Evolutionary conservation across 2,888 invertebrate species (phyloP).

Genomic region (Adelognathus sp.): DNA sequence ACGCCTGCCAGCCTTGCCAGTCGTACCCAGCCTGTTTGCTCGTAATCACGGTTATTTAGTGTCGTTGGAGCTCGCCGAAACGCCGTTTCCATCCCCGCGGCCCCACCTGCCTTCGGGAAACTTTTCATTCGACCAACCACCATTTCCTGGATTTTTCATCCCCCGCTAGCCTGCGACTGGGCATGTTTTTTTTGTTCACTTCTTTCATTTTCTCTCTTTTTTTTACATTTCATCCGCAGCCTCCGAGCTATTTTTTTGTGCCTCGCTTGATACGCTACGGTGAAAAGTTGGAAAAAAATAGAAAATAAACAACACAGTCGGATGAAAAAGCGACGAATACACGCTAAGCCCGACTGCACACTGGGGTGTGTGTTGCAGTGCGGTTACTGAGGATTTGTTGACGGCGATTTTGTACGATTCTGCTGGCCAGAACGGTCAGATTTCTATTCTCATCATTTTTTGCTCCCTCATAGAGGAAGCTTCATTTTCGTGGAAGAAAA

Average conservation of each 20-base stretch:
- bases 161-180: no score
- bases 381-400: conserved; percentile 25
- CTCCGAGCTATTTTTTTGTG: conserved; percentile 1
- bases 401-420: conserved; percentile 39
- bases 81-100: background rate
- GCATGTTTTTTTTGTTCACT: background rate
- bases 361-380: background rate
- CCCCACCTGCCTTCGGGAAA: background rate
- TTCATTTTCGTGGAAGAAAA: no score
- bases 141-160: conserved; percentile 11
- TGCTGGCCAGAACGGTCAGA: conserved; percentile 11
- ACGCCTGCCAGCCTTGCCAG: conserved; percentile 12
- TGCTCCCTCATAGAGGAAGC: no score
- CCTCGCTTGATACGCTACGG: conserved; percentile 13
- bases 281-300: conserved; percentile 43
- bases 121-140: conserved; percentile 30
- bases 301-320: no score
- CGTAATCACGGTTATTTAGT: conserved; percentile 60
- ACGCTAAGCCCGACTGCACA: background rate
- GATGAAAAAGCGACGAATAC: conserved; percentile 9
- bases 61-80: conserved; percentile 44
- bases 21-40: conserved; percentile 55
- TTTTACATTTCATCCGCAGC: background rate
- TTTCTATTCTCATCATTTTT: conserved; percentile 8
- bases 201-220: background rate